Base-by-base conservation (phyloP, 2,113 vertebrate genomes). In the Sceloporus undulatus region DNA sequence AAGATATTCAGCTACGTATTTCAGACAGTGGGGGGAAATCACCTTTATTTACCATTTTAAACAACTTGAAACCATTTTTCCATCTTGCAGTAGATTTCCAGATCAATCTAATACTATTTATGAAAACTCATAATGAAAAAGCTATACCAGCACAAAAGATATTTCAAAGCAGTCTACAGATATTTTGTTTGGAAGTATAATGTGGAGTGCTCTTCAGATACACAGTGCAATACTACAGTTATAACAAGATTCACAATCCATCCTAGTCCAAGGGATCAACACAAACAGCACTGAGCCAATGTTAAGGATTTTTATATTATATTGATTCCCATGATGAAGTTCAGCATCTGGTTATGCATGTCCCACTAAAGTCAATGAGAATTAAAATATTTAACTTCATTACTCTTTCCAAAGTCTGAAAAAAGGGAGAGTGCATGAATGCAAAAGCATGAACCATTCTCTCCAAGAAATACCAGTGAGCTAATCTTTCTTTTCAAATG, bases 21-120 rank as follows among this genome's bases (percentile, higher is more conserved):
- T 90, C 79, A 91, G 40, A 34, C 85, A 11, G 3, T 66, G 89
- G 74, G 89, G 54, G 88, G 4, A 40, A 92, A 82, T 88, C 2
- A 1, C 1, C 21, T 85, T 92, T 90, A 94, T 71, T 54, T 84
- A 92, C 91, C 86, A 73, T 90, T 85, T 83, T 75, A 91, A 92
- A 91, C n/a, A 91, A 75, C 42, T 78, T 71, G 40, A 42, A 52
- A 82, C 3, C 79, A 23, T 52, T 25, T 77, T 25, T 29, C 9
- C 27, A 34, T 34, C 2, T 25, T 16, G 13, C 75, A 16, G 25
- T 85, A 66, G 29, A 89, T 40, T 16, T 14, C 1, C 23, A 48
- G 8, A n/a, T 90, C 86, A 88, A 27, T 91, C 79, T 62, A 27
- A 13, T 27, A 62, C 38, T 27, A 75, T 18, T 54, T 38, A 19